These are phyloP conservation scores for Chorisops tibialis DNA, from an alignment of 2,888 invertebrate species.

Conservation along the genomic window DNA sequence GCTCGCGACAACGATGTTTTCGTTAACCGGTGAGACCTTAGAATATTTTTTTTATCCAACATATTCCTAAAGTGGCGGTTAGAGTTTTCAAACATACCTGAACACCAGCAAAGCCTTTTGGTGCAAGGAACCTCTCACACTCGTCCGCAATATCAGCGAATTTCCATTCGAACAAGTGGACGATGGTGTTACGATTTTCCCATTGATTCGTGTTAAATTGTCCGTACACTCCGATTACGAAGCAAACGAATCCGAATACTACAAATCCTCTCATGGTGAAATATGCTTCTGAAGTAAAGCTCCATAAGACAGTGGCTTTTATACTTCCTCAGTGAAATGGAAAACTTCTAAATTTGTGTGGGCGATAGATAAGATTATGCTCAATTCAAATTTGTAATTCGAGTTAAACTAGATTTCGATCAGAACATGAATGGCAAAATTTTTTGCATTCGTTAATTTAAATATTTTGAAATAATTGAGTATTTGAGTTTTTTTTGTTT, in stretches of 20 bases:
- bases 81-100: constrained; percentile 55
- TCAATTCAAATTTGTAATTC: too few relatives aligned
- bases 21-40: constrained; percentile 71
- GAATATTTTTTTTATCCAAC: neutral
- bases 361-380: too few relatives aligned
- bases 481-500: too few relatives aligned
- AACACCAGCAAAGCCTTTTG: constrained; percentile 69
- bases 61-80: neutral
- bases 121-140: constrained; percentile 73
- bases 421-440: constrained; percentile 28
- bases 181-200: constrained; percentile 62
- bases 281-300: too few relatives aligned
- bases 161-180: constrained; percentile 80
- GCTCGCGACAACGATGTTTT: constrained; percentile 61
- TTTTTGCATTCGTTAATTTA: too few relatives aligned
- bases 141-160: constrained; percentile 76
- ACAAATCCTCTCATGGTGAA: constrained; percentile 12
- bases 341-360: too few relatives aligned
- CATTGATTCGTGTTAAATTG: constrained; percentile 60
- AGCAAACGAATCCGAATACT: neutral
- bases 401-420: constrained; percentile 30
- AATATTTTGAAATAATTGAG: too few relatives aligned
- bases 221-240: constrained; percentile 36
- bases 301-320: too few relatives aligned
- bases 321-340: too few relatives aligned